Evolutionary conservation across 2,888 invertebrate genomes (phyloP), one percentile per base, ranked within the genome.

Genomic region (Scaptomyza caliginosa): DNA sequence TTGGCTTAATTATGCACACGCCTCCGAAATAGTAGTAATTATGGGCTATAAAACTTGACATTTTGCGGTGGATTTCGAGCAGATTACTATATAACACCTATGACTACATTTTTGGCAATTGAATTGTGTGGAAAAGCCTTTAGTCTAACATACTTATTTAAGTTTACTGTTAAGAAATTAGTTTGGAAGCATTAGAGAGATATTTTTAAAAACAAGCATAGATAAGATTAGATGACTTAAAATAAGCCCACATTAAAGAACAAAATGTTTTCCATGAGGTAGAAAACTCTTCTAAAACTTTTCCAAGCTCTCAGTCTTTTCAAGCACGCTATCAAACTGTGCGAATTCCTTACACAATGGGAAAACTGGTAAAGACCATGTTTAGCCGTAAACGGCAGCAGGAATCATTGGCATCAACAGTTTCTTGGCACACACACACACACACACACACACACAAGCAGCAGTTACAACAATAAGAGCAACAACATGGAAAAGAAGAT

Each of bases 1-100:
- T 30, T 42, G 34, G 21, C 52, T 42, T 52, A 67, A 75, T 78
- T 69, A 76, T 65, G 30, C 45, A 57, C 42, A 65, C 66, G 65
- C 79, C 64, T 21, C 76, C 65, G 80, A 78, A 85, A 73, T 49
- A 34, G 42, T 55, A 48, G 54, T 64, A 50, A 72, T 81, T 72
- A 78, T 55, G 32, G 51, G 39, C 28, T 52, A 77, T 85, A 77
- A 64, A 74, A 34, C 13, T 38, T 28, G 21, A 28, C 39, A 58
- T 39, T 49, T 21, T n/a, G 19, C 32, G 17, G 17, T 39, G 67
- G 34, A 80, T 58, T 65, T 75, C 40, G 56, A n/a, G 10, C 54
- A 19, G 40, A 7, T 50, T 17, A 30, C 28, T 10, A 50, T 39
- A 62, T 26, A 39, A 24, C 13, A 28, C 8, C 21, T 26, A 13